Evolutionary conservation across 2,888 invertebrate species (phyloP), one percentile per base, ranked within the genome.

Genomic region (Hecatera dysodea): DNA sequence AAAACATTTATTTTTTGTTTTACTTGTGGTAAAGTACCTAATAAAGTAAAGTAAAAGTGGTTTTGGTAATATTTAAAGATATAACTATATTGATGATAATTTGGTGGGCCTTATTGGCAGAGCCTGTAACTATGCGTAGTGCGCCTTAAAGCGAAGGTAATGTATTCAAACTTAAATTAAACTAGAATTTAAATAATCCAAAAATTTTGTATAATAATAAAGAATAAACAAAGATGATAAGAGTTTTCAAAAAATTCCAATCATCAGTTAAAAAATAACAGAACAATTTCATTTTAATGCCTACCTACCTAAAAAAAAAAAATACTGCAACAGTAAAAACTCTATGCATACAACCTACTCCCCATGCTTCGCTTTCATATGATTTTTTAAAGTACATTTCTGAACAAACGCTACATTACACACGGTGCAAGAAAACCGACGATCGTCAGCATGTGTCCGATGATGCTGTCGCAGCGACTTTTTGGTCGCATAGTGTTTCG

Each of bases 401-500:
- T 92, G 81, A 24, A 90, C 85, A 52, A 88, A 84, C 60, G 85
- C 81, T 17, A 80, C 59, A 1, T 62, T 78, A 66, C 89, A 90
- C 5, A 77, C 59, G 7, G 57, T 36, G n/a, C 89, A 89, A 9
- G 71, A 65, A 50, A 81, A 85, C 24, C 78, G 70, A 11, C 84
- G 71, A 67, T 84, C 77, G 19, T 84, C 80, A 1, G 84, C 86
- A 39, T 91, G 91, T 6, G 85, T 85, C 29, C 88, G 80, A 64
- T 90, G 87, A 81, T 96, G 96, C 62, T 93, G 90, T 7, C 82
- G 86, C 60, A 93, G 63, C 0, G 91, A 90, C 69, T 93, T 92
- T 63, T 90, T 92, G 27, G 90, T 84, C n/a, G 89, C 89, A 67
- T 90, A 94, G 29, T 85, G 82, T 44, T 90, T 90, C 7, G 82